Evolutionary conservation across 2,113 vertebrate species (phyloP), one percentile per base, ranked within the genome.

Genomic region (Scolopax mira): DNA sequence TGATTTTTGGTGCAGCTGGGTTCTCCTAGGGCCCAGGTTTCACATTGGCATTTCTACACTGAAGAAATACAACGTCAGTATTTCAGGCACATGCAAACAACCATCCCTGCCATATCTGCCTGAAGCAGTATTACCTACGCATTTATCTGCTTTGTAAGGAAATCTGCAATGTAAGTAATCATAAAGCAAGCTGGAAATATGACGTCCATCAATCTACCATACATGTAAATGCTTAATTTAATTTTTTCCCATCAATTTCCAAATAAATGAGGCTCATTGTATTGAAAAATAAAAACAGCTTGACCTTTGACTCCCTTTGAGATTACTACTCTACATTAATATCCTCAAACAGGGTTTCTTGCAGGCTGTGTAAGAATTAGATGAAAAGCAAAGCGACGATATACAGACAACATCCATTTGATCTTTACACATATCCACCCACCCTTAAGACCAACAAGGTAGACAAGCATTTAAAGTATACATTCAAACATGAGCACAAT

Each of bases 251-350:
- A 72, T 96, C 93, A 90, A 80, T 94, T 96, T 94, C 83, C 90
- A 93, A 95, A 91, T 83, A 70, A 97, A 82, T 73, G 58, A 95
- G 44, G 51, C 41, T 95, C 49, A 79, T 71, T 79, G 72, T 93
- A 90, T 93, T 92, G 81, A 95, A 93, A 97, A 96, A 94, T 90
- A 94, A 93, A 92, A 93, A 90, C 71, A 93, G 66, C 33, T 87
- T 94, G 93, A 88, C 94, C 94, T 96, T 94, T 94, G 90, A 87
- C 86, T 96, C 95, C 11, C 3, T 88, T 73, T 42, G 31, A 93
- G 70, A 92, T 92, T 91, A 93, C 55, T 87, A 61, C 65, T 94
- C 64, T 77, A 86, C 75, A 58, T 77, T 95, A 90, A 89, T 31
- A 48, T 88, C 60, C 69, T 87, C 85, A 85, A 54, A 54, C 35